Evolutionary conservation across 1,140 invertebrate genomes (phyloP).

Genomic region (Colletes latitarsis): DNA sequence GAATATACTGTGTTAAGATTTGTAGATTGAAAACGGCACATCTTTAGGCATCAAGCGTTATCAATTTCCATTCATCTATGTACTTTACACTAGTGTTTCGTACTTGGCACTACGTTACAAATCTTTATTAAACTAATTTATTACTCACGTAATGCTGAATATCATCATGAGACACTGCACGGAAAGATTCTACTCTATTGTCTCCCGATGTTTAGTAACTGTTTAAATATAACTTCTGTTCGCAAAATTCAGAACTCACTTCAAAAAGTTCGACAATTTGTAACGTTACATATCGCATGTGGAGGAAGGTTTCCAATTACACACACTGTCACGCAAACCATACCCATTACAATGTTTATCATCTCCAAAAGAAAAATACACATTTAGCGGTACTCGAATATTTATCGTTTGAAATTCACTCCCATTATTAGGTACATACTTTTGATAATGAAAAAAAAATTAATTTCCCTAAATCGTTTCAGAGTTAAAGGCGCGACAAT

Average conservation of each 20-base stretch:
- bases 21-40: not conserved
- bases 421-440: slow-evolving; percentile 32
- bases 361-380: slow-evolving; percentile 22
- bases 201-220: no score
- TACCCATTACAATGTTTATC: slow-evolving; percentile 61
- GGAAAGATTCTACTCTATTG: slow-evolving; percentile 5
- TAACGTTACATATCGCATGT: slow-evolving; percentile 24
- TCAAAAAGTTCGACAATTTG: not conserved
- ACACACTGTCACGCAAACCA: slow-evolving; percentile 56
- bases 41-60: slow-evolving; percentile 12
- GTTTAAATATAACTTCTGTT: not conserved
- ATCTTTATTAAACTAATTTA: not conserved
- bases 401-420: slow-evolving; percentile 30
- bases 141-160: slow-evolving; percentile 1
- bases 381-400: slow-evolving; percentile 26
- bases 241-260: slow-evolving; percentile 23
- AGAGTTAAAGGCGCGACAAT: not conserved
- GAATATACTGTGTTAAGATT: slow-evolving; percentile 6
- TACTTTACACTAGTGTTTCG: not conserved
- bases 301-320: slow-evolving; percentile 21
- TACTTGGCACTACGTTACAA: slow-evolving; percentile 26
- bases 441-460: slow-evolving; percentile 5
- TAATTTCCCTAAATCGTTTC: not conserved
- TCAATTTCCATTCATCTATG: slow-evolving; percentile 26
- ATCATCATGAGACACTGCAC: not conserved